These are phyloP conservation scores for Dicyrtomina minuta DNA, from an alignment of 2,888 invertebrate genomes.

Conservation along the genomic window DNA sequence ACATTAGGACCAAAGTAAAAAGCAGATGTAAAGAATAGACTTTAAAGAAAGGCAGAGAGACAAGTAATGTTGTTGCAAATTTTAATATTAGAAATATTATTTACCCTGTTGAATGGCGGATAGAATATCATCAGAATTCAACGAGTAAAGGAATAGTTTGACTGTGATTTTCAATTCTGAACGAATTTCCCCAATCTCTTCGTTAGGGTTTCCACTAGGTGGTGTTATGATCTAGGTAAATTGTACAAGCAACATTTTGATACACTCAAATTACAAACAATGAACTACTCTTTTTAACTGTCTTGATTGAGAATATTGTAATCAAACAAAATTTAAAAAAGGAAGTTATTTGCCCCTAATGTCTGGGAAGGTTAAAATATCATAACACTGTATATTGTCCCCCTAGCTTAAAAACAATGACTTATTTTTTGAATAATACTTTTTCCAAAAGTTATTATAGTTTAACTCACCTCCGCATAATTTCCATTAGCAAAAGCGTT, in stretches of 20 bases:
- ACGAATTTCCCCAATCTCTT: slow-evolving; percentile 70
- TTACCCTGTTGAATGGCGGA: slow-evolving; percentile 66
- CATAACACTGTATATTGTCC: too few species aligned
- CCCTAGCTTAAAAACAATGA: too few species aligned
- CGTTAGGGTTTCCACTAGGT: slow-evolving; percentile 64
- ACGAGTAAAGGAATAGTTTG: slow-evolving; percentile 78
- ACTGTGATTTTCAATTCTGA: slow-evolving; percentile 79
- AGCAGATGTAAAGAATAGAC: not conserved
- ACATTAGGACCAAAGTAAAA: too few species aligned
- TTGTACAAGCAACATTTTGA: not conserved
- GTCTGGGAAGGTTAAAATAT: too few species aligned
- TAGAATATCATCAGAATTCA: slow-evolving; percentile 65
- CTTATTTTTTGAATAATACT: too few species aligned
- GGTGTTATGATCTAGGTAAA: slow-evolving; percentile 19
- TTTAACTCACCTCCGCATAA: slow-evolving; percentile 24
- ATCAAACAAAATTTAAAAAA: not conserved
- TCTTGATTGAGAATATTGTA: not conserved
- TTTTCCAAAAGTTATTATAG: too few species aligned
- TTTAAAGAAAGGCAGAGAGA: not conserved
- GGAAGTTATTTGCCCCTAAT: not conserved
- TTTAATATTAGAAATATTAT: not conserved
- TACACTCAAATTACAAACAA: not conserved
- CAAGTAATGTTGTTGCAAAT: not conserved
- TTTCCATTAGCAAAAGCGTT: slow-evolving; percentile 22
- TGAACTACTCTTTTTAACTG: not conserved